Base-by-base conservation (phyloP, 2,888 invertebrate genomes). In the Cabera pusaria region DNA sequence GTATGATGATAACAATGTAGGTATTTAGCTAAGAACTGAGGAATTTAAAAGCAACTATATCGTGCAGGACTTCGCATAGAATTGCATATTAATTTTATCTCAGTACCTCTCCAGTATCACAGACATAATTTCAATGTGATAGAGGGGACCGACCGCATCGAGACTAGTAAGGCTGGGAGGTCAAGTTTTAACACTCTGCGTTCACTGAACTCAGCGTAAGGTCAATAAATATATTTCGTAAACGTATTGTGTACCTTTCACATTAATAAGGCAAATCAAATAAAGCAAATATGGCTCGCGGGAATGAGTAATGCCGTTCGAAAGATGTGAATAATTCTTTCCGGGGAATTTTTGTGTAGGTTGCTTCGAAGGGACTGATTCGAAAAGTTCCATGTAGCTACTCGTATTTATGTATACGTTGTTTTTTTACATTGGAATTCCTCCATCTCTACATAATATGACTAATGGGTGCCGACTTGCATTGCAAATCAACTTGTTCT, bases 201-300 rank as follows among this genome's bases (percentile, higher is more conserved):
- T 65, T 66, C 67, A 64, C 39, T 59, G 69, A 70, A 63, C 70
- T 50, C 64, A 4, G 22, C 19, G 35, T 43, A 57, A 70, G 69
- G 69, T 68, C 63, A 60, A 50, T 56, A 48, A 50, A 53, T 45
- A 52, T 50, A 45, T 42, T 42, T 35, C 21, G 31, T 22, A 35
- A 35, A 6, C 20, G 16, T 25, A 27, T 55, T 51, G 45, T 52
- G 53, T 53, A 52, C 60, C 63, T 65, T 65, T 65, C 58, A 61
- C 56, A 52, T 50, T 52, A 49, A 54, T 42, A 58, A 50, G 36
- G 28, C 36, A 35, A 39, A 49, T 42, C 33, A 43, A 44, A 42
- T 36, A 35, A 35, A 35, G 21, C 35, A 18, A 40, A 28, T 40
- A 35, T 29, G 34, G 29, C 31, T 22, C 14, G 18, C 2, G 18